These are phyloP conservation scores for Florisuga fusca DNA, from an alignment of 2,797 vertebrate species.

Conservation along the genomic window DNA sequence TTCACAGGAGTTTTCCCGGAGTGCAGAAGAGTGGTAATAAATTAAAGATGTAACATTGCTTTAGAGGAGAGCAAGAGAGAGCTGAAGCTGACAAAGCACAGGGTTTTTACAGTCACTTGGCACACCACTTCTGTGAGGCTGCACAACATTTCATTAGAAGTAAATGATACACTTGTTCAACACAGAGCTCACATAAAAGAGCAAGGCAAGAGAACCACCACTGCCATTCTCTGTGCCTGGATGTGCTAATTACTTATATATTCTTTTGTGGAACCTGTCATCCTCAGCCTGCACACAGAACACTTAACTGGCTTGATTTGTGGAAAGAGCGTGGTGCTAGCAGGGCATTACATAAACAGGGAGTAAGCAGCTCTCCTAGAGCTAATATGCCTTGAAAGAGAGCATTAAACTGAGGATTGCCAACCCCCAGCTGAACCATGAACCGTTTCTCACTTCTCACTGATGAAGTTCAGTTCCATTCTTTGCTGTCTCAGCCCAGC, in stretches of 20 bases:
- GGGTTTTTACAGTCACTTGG: neutral
- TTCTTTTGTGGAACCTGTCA: constrained; percentile 18
- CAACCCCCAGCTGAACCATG: constrained; percentile 22
- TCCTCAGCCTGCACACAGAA: neutral
- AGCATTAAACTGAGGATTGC: neutral
- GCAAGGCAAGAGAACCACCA: neutral
- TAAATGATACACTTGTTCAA: neutral
- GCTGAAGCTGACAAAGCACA: neutral
- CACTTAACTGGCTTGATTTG: constrained; percentile 9
- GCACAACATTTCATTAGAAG: neutral
- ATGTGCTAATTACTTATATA: constrained; percentile 14
- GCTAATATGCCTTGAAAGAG: neutral
- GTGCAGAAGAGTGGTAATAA: neutral
- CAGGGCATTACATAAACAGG: neutral
- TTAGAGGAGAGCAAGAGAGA: neutral
- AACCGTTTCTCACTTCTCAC: neutral
- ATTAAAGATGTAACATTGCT: constrained; percentile 33
- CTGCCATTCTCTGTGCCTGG: neutral
- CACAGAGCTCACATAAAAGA: neutral
- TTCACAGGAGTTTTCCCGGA: constrained; percentile 34
- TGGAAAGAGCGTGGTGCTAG: neutral
- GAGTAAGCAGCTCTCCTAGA: constrained; percentile 33
- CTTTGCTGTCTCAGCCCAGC: neutral
- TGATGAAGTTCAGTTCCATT: neutral
- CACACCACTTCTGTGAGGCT: neutral